phyloP scores from a whole-genome alignment of 2,113 vertebrate species.

The Pipra filicauda region DNA sequence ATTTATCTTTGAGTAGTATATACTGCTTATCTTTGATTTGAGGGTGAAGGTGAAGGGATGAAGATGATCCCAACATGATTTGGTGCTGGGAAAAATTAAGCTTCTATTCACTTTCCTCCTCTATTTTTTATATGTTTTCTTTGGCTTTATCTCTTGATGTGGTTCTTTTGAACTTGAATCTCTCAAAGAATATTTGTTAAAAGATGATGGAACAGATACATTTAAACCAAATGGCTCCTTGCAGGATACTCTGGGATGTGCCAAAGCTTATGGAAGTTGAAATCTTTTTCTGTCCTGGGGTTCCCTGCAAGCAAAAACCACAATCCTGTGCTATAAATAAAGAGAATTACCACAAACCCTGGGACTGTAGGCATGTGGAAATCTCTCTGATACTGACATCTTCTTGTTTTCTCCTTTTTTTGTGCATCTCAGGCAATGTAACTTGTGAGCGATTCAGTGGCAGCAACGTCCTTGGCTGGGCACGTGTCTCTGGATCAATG shows the following conservation, averaged over 20 bases:
- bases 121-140: neutral
- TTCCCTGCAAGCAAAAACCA: neutral
- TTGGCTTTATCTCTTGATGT: neutral
- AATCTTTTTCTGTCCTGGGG: neutral
- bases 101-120: neutral
- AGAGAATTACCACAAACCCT: neutral
- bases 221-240: neutral
- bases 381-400: neutral
- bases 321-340: neutral
- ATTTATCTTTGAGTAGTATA: neutral
- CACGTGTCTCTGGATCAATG: constrained; percentile 53
- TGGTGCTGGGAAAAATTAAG: neutral
- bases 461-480: constrained; percentile 23
- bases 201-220: neutral
- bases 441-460: neutral
- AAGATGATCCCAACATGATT: neutral
- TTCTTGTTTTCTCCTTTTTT: neutral
- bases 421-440: neutral
- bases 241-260: neutral
- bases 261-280: neutral
- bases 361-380: neutral
- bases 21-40: neutral
- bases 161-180: neutral
- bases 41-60: neutral
- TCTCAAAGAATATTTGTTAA: neutral